Base-by-base conservation (phyloP, 2,888 invertebrate species). In the Eilema griseolum region DNA sequence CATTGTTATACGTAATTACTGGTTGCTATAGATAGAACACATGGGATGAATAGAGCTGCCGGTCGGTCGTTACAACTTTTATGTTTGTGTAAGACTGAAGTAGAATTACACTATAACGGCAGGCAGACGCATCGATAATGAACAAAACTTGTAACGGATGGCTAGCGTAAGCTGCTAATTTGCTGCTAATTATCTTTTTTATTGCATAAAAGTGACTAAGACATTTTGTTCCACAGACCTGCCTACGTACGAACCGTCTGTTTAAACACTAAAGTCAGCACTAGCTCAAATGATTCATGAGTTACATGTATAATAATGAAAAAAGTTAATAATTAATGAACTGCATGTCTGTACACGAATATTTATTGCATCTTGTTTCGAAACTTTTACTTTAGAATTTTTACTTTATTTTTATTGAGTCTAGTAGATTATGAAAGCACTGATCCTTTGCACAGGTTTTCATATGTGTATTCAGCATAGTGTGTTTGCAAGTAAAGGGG, bases 1-100 rank as follows among this genome's bases (percentile, higher is more conserved):
- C 92, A 92, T 93, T 93, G 92, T 93, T 89, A 85, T 74, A 81
- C 72, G 77, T 89, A 87, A 93, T 92, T 90, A 89, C 86, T 82
- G 85, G 85, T 77, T 84, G 76, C 75, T 71, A 77, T 78, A 76
- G 83, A 74, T 78, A 77, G 83, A 75, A 83, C 83, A 83, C 83
- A 82, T 85, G 82, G 78, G 77, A 77, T 83, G 75, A 75, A 83
- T 75, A 72, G 71, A 76, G 60, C 68, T 72, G 67, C 72, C 26
- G 70, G 61, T 62, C 66, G 70, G 59, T 76, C 67, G 70, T 67
- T 70, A 73, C 59, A 66, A 64, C 78, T 70, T 72, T 80, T 82
- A 70, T 80, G 70, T 81, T 74, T 70, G 69, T 71, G 76, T 67
- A 76, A 73, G 65, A 66, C 66, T 69, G 57, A 71, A 70, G 37